Base-by-base conservation (phyloP, 2,113 vertebrate species). In the Ramphastos sulfuratus region DNA sequence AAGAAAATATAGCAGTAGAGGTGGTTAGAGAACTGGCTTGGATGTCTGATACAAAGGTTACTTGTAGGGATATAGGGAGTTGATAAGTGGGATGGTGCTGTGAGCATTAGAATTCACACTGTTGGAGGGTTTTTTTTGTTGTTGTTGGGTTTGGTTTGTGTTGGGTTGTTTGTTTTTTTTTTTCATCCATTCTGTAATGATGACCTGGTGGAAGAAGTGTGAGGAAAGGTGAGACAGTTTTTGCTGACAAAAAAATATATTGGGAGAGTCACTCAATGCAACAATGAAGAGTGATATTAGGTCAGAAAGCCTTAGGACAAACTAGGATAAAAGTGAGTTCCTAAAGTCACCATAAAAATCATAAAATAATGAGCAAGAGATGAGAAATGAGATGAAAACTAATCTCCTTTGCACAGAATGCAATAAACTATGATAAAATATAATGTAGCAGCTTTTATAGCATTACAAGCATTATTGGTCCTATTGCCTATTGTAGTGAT, bases 151-250 rank as follows among this genome's bases (percentile, higher is more conserved):
- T 65, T 67, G 8, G 52, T 54, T 71, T 54, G 44, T 52, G 72
- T 88, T 63, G 69, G 13, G 73, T 87, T 56, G 13, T 24, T 52
- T n/a, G 4, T 0, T 2, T 44, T 52, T 21, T 46, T 18, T 63
- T 79, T 89, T 78, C 33, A 25, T 52, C 37, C 75, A 95, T 96
- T 97, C 88, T 94, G 52, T 92, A 95, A 93, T 82, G 92, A 97
- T 96, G 92, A 91, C 80, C 95, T 92, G 65, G 90, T 88, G 96
- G 89, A 97, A 96, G 96, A 96, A 97, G 95, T 92, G 92, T 85
- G 87, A 86, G 94, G 91, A 87, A 96, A 96, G 92, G 90, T 97
- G 93, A 96, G 90, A 94, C 44, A 74, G 83, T 94, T 96, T 92
- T 96, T 96, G 93, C 96, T 96, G 93, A 97, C 95, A 95, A 82